Percentiles rank a stretch among this genome's conserved stretches.
Evolutionary conservation across 2,888 invertebrate species (phyloP).

Genomic region (Stramonita haemastoma): DNA sequence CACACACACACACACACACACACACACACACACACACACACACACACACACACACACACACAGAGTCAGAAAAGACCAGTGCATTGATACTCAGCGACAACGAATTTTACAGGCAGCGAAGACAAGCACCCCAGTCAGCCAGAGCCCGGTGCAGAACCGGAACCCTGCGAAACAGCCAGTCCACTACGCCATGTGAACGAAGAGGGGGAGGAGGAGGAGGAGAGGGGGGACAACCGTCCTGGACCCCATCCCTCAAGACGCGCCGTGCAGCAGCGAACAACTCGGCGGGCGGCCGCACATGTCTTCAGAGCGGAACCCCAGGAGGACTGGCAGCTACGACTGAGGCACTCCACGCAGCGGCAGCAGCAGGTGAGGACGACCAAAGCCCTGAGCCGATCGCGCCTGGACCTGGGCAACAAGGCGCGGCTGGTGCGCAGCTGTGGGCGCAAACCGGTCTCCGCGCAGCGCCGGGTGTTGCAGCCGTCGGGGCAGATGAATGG

Average conservation of each 20-base stretch:
- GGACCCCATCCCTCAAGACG: not conserved
- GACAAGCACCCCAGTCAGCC: not conserved
- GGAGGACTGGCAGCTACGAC: not conserved
- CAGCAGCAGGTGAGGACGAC: not conserved
- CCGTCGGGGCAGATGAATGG: conserved; percentile 1
- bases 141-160: too few relatives aligned
- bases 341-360: not conserved
- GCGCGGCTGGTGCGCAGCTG: not conserved
- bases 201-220: not conserved
- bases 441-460: not conserved
- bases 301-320: not conserved
- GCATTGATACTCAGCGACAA: too few relatives aligned
- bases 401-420: not conserved
- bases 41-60: too few relatives aligned
- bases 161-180: too few relatives aligned
- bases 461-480: not conserved
- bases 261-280: not conserved
- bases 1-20: too few relatives aligned
- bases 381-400: not conserved
- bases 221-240: not conserved
- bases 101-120: not conserved
- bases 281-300: not conserved
- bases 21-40: too few relatives aligned
- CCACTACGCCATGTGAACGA: not conserved
- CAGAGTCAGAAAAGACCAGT: too few relatives aligned